These are phyloP conservation scores for Percina caprodes DNA, from an alignment of 2,113 vertebrate species.

Conservation along the genomic window DNA sequence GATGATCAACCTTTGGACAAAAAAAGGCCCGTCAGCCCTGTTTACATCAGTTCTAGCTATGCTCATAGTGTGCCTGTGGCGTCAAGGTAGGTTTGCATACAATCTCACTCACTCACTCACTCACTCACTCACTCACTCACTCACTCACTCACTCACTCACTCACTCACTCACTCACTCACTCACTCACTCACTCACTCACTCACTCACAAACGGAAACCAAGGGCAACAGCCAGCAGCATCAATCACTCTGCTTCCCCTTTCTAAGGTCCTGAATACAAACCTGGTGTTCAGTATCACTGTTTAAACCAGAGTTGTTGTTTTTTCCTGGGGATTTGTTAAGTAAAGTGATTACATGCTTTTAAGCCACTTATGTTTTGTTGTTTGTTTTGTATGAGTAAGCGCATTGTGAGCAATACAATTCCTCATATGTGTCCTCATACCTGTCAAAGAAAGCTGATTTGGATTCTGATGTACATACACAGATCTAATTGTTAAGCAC, in stretches of 20 bases:
- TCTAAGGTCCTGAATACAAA: constrained; percentile 24
- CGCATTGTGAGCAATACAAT: no score
- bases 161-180: no score
- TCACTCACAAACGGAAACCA: constrained; percentile 13
- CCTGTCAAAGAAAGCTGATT: no score
- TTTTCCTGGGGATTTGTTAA: not conserved
- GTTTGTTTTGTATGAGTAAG: no score
- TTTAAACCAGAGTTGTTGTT: not conserved
- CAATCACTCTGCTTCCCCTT: constrained; percentile 32
- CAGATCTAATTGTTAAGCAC: not conserved
- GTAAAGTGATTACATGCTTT: not conserved
- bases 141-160: no score
- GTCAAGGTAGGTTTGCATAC: constrained; percentile 83
- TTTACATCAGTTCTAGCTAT: constrained; percentile 85
- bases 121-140: no score
- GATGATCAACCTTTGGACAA: constrained; percentile 85
- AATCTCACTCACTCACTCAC: not conserved
- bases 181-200: not conserved
- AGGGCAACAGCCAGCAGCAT: constrained; percentile 46
- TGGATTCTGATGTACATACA: no score
- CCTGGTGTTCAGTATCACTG: not conserved
- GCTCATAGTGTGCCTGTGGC: constrained; percentile 80
- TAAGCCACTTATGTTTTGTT: not conserved
- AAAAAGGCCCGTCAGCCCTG: constrained; percentile 85
- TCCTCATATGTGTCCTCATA: no score